These are phyloP conservation scores for Eristalinus aeneus DNA, from an alignment of 2,888 invertebrate genomes.

Conservation along the genomic window DNA sequence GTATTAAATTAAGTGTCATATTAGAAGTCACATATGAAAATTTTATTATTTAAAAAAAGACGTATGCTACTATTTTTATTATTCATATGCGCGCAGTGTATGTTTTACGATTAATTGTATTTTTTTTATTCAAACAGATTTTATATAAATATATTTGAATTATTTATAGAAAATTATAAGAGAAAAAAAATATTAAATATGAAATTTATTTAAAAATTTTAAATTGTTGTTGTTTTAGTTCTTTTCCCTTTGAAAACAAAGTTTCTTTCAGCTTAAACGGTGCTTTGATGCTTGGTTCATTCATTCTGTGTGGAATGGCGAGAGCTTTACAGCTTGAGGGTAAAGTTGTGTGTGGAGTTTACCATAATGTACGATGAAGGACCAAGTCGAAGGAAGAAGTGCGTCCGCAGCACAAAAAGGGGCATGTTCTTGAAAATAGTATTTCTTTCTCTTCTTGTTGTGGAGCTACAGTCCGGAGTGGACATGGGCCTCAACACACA, in stretches of 20 bases:
- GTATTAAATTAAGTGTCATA: conserved; percentile 80
- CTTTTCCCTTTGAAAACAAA: not conserved
- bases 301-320: no score
- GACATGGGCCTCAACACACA: not conserved
- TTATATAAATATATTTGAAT: conserved; percentile 48
- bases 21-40: conserved; percentile 70
- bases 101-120: conserved; percentile 58
- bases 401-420: no score
- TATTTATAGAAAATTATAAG: conserved; percentile 65
- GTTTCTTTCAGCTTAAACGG: no score
- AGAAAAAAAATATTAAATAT: conserved; percentile 61
- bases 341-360: no score
- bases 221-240: not conserved
- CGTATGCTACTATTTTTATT: conserved; percentile 54
- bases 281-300: no score
- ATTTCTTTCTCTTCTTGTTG: not conserved
- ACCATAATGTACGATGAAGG: no score
- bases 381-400: no score
- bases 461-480: not conserved
- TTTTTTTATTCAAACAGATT: conserved; percentile 30
- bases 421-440: no score
- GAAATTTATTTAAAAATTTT: conserved; percentile 74
- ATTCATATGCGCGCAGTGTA: conserved; percentile 65
- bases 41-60: conserved; percentile 30
- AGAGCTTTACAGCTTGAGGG: no score